Conservation (phyloP, 2,797 vertebrate genomes). For the Darevskia nairensis region DNA sequence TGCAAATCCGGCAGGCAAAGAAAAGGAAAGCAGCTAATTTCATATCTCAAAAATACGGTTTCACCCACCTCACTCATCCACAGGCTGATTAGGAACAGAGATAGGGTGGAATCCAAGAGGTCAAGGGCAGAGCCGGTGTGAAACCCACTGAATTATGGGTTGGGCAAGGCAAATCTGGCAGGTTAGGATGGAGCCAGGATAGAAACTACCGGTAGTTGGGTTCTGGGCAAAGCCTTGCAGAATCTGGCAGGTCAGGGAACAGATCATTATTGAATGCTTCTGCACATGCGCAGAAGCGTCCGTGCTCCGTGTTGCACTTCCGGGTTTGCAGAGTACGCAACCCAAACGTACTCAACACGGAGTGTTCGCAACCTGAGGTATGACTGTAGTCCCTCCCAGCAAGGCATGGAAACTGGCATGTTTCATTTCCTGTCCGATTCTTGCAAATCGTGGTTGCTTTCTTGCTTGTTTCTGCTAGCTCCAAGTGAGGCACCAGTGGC, state of each 20-base stretch:
- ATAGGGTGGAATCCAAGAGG: background rate
- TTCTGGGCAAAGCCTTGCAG: background rate
- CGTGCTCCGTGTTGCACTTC: too few species aligned
- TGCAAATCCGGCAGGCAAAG: background rate
- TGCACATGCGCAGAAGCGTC: too few species aligned
- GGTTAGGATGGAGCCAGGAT: too few species aligned
- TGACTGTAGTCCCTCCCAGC: background rate
- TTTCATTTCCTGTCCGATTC: background rate
- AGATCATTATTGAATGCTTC: background rate
- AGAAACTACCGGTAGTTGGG: too few species aligned
- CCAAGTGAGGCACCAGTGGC: background rate
- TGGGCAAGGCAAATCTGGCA: too few species aligned
- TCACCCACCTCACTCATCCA: too few species aligned
- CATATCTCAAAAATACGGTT: background rate
- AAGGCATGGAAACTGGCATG: too few species aligned
- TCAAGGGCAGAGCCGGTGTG: background rate
- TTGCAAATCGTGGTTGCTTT: background rate
- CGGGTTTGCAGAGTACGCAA: too few species aligned
- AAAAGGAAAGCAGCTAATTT: background rate
- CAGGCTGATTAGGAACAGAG: background rate
- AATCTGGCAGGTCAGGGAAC: background rate
- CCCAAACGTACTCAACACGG: too few species aligned
- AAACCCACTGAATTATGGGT: background rate
- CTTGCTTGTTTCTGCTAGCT: background rate
- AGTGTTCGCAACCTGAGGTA: too few species aligned